Evolutionary conservation across 2,797 vertebrate species (phyloP).

Genomic region (Erpetoichthys calabaricus): DNA sequence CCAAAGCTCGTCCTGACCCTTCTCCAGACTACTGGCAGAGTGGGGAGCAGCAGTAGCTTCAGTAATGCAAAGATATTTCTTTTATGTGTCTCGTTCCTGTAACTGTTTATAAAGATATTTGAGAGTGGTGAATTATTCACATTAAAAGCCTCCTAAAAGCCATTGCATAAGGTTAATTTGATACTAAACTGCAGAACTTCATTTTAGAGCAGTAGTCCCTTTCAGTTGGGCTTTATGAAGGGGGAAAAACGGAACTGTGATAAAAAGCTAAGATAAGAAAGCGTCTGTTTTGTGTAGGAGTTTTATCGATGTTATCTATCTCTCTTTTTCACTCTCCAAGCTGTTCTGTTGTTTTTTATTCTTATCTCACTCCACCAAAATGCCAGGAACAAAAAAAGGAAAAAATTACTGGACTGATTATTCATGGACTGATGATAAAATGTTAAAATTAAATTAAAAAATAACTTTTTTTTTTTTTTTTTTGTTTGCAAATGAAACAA

Average conservation of each 20-base stretch:
- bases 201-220: constrained; percentile 49
- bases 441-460: constrained; percentile 54
- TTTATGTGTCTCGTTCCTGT: constrained; percentile 5
- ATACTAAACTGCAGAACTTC: constrained; percentile 50
- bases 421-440: constrained; percentile 46
- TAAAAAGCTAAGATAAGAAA: constrained; percentile 82
- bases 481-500: constrained; percentile 23
- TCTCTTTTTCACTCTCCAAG: constrained; percentile 79
- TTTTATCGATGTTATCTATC: constrained; percentile 88
- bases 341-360: constrained; percentile 79
- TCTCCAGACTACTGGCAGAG: no score
- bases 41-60: no score
- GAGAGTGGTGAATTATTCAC: constrained; percentile 19
- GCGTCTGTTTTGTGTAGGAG: constrained; percentile 79
- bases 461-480: constrained; percentile 21
- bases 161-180: constrained; percentile 36
- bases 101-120: constrained; percentile 5
- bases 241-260: constrained; percentile 47
- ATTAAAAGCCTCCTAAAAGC: constrained; percentile 24
- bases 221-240: constrained; percentile 51
- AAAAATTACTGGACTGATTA: constrained; percentile 57
- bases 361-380: constrained; percentile 93
- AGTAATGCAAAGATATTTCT: background rate
- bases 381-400: constrained; percentile 84
- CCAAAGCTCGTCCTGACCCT: no score